Base-by-base conservation (phyloP, 1,140 invertebrate species). In the Microplitis demolitor region DNA sequence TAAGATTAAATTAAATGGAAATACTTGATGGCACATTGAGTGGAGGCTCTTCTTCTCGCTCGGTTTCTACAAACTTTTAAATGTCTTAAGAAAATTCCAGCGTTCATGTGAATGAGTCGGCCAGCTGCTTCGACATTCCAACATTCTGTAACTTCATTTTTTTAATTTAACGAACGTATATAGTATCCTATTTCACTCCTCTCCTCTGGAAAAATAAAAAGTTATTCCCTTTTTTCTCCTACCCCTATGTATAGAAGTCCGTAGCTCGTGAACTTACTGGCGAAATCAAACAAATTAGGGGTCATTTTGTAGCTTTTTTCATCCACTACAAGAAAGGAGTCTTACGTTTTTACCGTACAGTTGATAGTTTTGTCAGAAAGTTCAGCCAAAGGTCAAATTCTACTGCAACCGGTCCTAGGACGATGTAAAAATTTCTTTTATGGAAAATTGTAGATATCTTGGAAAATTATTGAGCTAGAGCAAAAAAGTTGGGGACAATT, bases 91-190 rank as follows among this genome's bases (percentile, higher is more conserved):
- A 51, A 58, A 85, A 86, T 84, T 86, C 82, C 82, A 78, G 79
- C 75, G 76, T 76, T 79, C 77, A 84, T 82, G 82, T 86, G 84
- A 86, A 86, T 86, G 84, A 85, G 83, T 77, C 77, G 79, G 79
- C 82, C 84, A 84, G 84, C 84, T 85, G 84, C 84, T 81, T 81
- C 35, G 1, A 6, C 83, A 84, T 84, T 84, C 83, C 82, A 16
- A 72, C 80, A 78, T 79, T 78, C 84, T 81, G 81, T 84, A 83
- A 83, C 79, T 72, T 78, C 73, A 76, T 76, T 76, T 77, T 80
- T 77, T 78, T 80, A 79, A 77, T 80, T 24, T 24, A 24, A 24
- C 80, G 24, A 24, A 1, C 24, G 24, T 24, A 24, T 24, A 24
- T 24, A 45, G 2, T 45, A 45, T 11, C 39, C 39, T 45, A 45